These are phyloP conservation scores for Megathymus violae DNA, from an alignment of 1,140 invertebrate genomes.

Conservation along the genomic window DNA sequence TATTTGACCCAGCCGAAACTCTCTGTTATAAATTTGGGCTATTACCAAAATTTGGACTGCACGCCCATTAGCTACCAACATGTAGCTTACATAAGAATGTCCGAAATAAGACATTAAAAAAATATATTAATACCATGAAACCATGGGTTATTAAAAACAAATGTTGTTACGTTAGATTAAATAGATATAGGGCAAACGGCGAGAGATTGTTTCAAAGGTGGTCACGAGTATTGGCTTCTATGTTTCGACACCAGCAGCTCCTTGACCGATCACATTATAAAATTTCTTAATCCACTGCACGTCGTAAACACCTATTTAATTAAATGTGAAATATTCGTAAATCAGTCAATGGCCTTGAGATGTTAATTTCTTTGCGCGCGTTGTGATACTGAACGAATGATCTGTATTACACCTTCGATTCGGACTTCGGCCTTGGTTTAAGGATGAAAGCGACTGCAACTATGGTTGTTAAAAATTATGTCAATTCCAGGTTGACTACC, in stretches of 20 bases:
- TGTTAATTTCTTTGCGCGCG: constrained; percentile 44
- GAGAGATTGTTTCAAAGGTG: constrained; percentile 19
- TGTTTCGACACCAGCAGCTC: constrained; percentile 41
- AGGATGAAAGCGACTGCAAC: constrained; percentile 10
- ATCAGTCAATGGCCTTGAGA: constrained; percentile 56
- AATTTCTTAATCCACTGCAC: constrained; percentile 49
- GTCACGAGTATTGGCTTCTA: constrained; percentile 13
- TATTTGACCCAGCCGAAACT: too few relatives aligned
- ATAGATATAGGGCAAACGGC: background rate
- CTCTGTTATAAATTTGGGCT: too few relatives aligned
- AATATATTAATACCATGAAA: too few relatives aligned
- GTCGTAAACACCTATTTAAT: constrained; percentile 42
- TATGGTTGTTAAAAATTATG: constrained; percentile 8
- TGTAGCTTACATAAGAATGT: too few relatives aligned
- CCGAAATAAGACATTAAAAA: too few relatives aligned
- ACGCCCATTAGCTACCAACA: too few relatives aligned
- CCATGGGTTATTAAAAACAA: too few relatives aligned
- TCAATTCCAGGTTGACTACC: background rate
- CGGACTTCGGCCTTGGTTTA: constrained; percentile 15
- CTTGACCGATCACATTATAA: constrained; percentile 51
- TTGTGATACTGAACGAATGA: constrained; percentile 22
- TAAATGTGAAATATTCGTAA: constrained; percentile 53
- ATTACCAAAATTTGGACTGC: too few relatives aligned
- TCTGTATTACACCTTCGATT: constrained; percentile 8
- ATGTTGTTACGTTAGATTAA: too few relatives aligned